These are phyloP conservation scores for Danaus chrysippus DNA, from an alignment of 2,888 invertebrate species.

Conservation along the genomic window DNA sequence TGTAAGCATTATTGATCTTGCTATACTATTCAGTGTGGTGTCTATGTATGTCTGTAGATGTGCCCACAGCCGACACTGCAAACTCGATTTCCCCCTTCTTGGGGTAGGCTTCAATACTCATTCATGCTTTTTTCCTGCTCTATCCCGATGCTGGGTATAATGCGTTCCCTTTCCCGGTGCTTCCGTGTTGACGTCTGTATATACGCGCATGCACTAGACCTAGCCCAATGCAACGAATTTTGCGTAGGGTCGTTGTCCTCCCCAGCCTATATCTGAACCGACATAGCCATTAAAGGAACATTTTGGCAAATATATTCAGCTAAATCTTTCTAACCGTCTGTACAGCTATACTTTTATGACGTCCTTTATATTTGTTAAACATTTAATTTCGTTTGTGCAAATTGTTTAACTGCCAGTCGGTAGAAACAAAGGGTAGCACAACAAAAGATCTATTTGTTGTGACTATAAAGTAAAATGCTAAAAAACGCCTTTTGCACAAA, in stretches of 20 bases:
- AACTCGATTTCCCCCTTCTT: conserved; percentile 77
- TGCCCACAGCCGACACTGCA: conserved; percentile 62
- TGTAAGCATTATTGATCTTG: conserved; percentile 60
- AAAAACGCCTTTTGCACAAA: conserved; percentile 68
- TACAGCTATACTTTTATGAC: conserved; percentile 33
- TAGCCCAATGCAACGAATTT: conserved; percentile 80
- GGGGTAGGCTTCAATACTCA: conserved; percentile 77
- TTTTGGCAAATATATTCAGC: conserved; percentile 17
- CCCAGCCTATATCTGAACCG: conserved; percentile 37
- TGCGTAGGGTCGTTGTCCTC: conserved; percentile 78
- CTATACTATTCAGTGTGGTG: conserved; percentile 50
- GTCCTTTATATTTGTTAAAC: conserved; percentile 47
- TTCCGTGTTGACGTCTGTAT: conserved; percentile 70
- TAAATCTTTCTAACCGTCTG: conserved; percentile 13
- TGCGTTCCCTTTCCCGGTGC: conserved; percentile 59
- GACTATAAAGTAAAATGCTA: conserved; percentile 44
- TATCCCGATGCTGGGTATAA: conserved; percentile 54
- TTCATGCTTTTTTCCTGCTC: conserved; percentile 75
- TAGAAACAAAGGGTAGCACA: conserved; percentile 40
- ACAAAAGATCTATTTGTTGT: conserved; percentile 46
- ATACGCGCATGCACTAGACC: conserved; percentile 76
- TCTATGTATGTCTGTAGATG: conserved; percentile 63
- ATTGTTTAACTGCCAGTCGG: conserved; percentile 40
- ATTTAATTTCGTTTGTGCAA: conserved; percentile 53
- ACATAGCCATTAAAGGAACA: conserved; percentile 27